A percentile compares a stretch with the other conserved stretches of the same genome.
These are phyloP conservation scores for Caenorhabditis afra DNA, from an alignment of 2,888 invertebrate genomes.

Conservation along the genomic window DNA sequence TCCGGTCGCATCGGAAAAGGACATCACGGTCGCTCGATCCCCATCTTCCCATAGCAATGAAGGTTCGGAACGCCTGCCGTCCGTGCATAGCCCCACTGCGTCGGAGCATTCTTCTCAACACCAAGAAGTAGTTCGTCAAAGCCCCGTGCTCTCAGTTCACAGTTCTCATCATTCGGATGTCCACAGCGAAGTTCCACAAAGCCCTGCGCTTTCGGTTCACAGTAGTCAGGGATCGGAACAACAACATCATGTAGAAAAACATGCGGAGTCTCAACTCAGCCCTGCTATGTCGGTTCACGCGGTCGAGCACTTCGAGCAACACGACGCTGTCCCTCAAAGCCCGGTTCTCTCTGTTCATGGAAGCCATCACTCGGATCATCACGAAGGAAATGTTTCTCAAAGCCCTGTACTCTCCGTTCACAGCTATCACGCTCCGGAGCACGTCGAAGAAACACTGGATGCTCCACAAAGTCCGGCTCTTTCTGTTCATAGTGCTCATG, in stretches of 20 bases:
- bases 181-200: neutral
- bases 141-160: neutral
- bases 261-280: conserved; percentile 15
- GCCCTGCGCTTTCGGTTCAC: conserved; percentile 2
- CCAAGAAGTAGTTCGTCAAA: neutral
- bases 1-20: too few relatives aligned
- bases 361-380: neutral
- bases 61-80: neutral
- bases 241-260: neutral
- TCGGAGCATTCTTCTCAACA: neutral
- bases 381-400: conserved; percentile 3
- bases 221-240: neutral
- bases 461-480: neutral
- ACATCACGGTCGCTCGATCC: too few relatives aligned
- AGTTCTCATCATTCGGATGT: neutral
- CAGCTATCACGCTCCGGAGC: conserved; percentile 8
- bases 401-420: conserved; percentile 27
- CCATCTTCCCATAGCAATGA: too few relatives aligned
- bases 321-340: conserved; percentile 32
- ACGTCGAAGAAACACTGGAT: neutral
- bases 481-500: conserved; percentile 3
- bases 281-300: conserved; percentile 33
- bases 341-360: conserved; percentile 34
- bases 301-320: conserved; percentile 29
- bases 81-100: neutral